Evolutionary conservation across 2,888 invertebrate genomes (phyloP).

Genomic region (Steinernema carpocapsae): DNA sequence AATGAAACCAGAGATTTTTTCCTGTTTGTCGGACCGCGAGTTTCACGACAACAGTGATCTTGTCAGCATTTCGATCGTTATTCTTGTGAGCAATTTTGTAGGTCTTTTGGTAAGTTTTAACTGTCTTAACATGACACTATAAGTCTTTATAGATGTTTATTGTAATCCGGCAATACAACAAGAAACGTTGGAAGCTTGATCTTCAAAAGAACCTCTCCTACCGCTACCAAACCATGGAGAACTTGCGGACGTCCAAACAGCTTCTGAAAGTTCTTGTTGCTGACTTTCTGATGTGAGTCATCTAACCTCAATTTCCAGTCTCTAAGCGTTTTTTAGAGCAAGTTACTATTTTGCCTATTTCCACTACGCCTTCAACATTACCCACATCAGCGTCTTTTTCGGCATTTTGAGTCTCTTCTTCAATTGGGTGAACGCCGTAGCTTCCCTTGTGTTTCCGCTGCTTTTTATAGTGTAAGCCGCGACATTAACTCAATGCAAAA

Average conservation of each 20-base stretch:
- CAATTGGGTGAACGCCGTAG: not conserved
- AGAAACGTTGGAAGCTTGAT: not conserved
- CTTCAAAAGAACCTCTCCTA: not conserved
- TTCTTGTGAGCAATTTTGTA: not conserved
- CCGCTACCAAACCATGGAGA: slow-evolving; percentile 29
- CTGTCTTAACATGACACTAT: too few species aligned
- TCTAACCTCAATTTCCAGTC: not conserved
- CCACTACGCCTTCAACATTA: not conserved
- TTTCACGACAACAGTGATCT: not conserved
- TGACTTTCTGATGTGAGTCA: not conserved
- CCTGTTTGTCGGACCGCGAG: too few species aligned
- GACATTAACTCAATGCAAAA: too few species aligned
- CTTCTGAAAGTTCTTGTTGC: slow-evolving; percentile 2
- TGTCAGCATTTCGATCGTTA: not conserved
- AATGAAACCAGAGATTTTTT: too few species aligned
- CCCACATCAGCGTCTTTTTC: not conserved
- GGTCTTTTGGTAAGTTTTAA: not conserved
- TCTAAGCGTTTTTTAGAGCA: not conserved
- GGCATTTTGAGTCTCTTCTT: not conserved
- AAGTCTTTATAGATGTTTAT: slow-evolving; percentile 11
- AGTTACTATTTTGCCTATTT: not conserved
- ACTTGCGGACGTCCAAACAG: slow-evolving; percentile 18
- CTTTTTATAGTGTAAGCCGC: slow-evolving; percentile 4
- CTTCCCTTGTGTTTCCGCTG: not conserved
- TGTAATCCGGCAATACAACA: not conserved